phyloP scores from a whole-genome alignment of 2,888 invertebrate genomes.

The Eupithecia dodoneata region DNA sequence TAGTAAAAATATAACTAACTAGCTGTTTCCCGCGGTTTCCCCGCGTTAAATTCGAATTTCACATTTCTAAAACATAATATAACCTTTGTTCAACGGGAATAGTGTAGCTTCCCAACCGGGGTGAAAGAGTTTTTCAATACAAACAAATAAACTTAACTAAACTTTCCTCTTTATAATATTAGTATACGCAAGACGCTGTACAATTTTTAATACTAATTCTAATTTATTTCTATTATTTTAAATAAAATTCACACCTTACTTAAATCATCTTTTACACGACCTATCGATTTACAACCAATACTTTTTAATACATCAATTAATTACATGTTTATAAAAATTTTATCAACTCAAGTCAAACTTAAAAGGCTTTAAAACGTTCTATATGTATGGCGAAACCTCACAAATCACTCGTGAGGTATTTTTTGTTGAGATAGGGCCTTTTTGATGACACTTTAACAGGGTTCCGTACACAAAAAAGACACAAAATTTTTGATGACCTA shows the following conservation, averaged over 20 bases:
- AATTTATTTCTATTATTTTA: neutral
- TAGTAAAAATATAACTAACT: too few species aligned
- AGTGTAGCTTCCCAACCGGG: too few species aligned
- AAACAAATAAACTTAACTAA: too few species aligned
- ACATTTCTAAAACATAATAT: too few species aligned
- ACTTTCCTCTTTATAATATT: too few species aligned
- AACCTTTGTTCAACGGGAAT: too few species aligned
- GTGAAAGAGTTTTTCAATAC: too few species aligned
- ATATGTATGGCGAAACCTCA: slow-evolving; percentile 65
- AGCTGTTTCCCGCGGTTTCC: too few species aligned
- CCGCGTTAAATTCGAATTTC: too few species aligned
- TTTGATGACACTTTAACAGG: slow-evolving; percentile 30
- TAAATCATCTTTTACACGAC: neutral
- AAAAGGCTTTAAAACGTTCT: slow-evolving; percentile 80
- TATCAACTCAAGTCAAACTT: slow-evolving; percentile 69
- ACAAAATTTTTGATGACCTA: neutral
- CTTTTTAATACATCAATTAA: slow-evolving; percentile 74
- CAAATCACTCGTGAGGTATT: slow-evolving; percentile 66
- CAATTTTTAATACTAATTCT: too few species aligned
- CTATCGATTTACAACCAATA: slow-evolving; percentile 21
- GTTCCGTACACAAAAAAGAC: slow-evolving; percentile 46
- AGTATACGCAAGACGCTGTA: too few species aligned
- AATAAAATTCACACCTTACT: neutral
- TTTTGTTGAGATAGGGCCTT: slow-evolving; percentile 34
- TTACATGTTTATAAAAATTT: slow-evolving; percentile 73